These are phyloP conservation scores for Muscicapa comitata DNA, from an alignment of 2,797 vertebrate genomes.

Conservation along the genomic window DNA sequence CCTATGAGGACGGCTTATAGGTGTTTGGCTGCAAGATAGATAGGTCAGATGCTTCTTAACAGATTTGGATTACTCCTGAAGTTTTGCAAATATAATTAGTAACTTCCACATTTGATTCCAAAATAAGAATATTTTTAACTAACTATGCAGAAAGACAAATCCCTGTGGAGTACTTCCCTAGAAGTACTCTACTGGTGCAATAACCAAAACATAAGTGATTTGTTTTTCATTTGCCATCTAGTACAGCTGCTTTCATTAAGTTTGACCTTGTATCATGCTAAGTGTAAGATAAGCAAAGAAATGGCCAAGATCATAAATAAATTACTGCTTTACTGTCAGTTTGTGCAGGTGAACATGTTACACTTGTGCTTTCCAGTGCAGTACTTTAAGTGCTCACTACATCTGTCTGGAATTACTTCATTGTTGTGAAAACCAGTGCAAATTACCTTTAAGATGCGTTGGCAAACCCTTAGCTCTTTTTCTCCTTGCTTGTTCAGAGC, in stretches of 20 bases:
- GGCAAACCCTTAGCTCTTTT: not conserved
- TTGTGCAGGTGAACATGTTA: not conserved
- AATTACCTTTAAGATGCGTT: not conserved
- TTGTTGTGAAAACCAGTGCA: not conserved
- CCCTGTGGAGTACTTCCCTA: not conserved
- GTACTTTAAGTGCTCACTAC: not conserved
- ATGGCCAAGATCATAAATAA: not conserved
- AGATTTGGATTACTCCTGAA: not conserved
- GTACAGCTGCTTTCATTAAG: not conserved
- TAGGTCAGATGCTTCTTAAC: not conserved
- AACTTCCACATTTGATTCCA: not conserved
- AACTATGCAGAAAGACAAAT: not conserved
- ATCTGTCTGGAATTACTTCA: not conserved
- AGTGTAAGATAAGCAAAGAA: not conserved
- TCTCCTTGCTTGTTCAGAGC: constrained; percentile 1
- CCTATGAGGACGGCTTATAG: not conserved
- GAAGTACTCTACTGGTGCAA: not conserved
- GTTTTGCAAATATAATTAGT: not conserved
- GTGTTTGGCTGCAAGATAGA: not conserved
- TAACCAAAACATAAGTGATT: not conserved
- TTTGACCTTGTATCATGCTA: not conserved
- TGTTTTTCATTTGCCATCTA: not conserved
- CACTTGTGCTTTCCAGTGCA: not conserved
- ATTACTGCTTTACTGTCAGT: not conserved
- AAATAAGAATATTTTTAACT: not conserved